phyloP scores from a whole-genome alignment of 2,888 invertebrate species.

The Tenthredo notha region DNA sequence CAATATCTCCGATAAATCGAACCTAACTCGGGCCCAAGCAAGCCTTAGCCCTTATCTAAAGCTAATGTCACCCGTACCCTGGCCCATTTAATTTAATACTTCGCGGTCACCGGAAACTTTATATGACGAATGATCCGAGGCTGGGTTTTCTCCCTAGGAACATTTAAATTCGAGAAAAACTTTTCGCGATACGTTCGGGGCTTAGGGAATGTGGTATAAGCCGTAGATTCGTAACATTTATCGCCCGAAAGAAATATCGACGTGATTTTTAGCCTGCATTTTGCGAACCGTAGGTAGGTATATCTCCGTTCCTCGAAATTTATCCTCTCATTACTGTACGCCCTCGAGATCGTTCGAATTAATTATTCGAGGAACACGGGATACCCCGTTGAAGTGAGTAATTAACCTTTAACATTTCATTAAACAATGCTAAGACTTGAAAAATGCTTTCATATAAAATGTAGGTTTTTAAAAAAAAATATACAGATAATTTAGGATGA shows the following conservation, averaged over 20 bases:
- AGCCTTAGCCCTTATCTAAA: neutral
- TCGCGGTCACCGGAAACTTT: constrained; percentile 25
- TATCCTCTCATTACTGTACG: constrained; percentile 1
- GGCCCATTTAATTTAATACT: constrained; percentile 34
- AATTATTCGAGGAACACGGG: constrained; percentile 9
- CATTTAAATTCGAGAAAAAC: constrained; percentile 1
- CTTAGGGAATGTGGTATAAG: neutral
- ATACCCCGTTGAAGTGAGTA: neutral
- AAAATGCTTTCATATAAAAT: neutral
- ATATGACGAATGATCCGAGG: neutral
- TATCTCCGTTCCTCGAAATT: constrained; percentile 10
- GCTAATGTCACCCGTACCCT: constrained; percentile 25
- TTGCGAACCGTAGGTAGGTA: neutral
- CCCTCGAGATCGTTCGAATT: constrained; percentile 7
- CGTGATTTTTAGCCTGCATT: neutral
- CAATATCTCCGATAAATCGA: constrained; percentile 46
- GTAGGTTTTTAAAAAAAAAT: neutral
- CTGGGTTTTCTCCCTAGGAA: neutral
- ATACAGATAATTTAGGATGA: neutral
- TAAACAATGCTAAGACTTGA: constrained; percentile 6
- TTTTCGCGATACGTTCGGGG: neutral
- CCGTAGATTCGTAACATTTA: constrained; percentile 2
- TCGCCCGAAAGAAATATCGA: constrained; percentile 1
- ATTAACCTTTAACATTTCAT: constrained; percentile 39
- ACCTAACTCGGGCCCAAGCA: constrained; percentile 35